A percentile compares a stretch with the other conserved stretches of the same genome.
These are phyloP conservation scores for Drosophila multiciliata DNA, from an alignment of 2,888 invertebrate genomes.

Conservation along the genomic window DNA sequence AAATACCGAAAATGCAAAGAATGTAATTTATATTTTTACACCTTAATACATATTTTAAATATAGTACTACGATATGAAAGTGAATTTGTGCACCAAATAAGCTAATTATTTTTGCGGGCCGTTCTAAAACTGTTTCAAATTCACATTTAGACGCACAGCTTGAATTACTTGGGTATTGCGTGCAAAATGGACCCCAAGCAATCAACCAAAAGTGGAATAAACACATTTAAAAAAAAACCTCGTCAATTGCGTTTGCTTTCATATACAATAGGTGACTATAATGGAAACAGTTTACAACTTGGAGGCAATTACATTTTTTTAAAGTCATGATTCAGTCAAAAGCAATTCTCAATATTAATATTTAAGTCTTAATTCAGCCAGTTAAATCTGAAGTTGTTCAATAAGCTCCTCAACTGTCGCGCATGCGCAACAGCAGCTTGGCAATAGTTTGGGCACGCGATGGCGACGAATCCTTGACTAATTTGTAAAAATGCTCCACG, in stretches of 20 bases:
- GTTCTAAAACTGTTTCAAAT: conserved; percentile 3
- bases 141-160: conserved; percentile 54
- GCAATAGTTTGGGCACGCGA: conserved; percentile 64
- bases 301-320: neutral
- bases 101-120: neutral
- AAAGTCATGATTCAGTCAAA: conserved; percentile 20
- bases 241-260: conserved; percentile 1
- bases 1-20: conserved; percentile 28
- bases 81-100: neutral
- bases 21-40: conserved; percentile 76
- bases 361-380: conserved; percentile 55
- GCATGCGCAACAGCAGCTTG: conserved; percentile 68
- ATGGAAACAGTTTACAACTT: neutral
- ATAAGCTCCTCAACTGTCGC: conserved; percentile 57
- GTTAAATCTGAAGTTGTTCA: conserved; percentile 24
- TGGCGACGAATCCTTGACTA: conserved; percentile 65
- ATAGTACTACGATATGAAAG: conserved; percentile 9
- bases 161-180: conserved; percentile 30
- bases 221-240: conserved; percentile 37
- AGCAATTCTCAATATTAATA: conserved; percentile 34
- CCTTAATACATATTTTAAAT: conserved; percentile 34
- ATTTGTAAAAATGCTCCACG: conserved; percentile 72
- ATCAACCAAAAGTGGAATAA: conserved; percentile 56
- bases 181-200: conserved; percentile 45
- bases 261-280: neutral